Conservation (phyloP, 2,113 vertebrate genomes). For the Ramphastos sulfuratus region DNA sequence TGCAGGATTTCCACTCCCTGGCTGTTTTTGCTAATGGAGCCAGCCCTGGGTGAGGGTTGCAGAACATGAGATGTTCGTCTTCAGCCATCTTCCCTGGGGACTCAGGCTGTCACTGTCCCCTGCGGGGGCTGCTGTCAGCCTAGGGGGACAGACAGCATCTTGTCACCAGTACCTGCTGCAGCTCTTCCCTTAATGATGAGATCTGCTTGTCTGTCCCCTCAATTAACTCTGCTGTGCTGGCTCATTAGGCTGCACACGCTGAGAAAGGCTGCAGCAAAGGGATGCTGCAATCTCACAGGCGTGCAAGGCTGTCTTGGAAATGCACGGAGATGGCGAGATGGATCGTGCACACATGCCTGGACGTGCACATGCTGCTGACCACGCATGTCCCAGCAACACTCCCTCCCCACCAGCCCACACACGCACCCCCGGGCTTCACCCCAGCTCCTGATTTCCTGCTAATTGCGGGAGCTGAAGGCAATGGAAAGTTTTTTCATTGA, state of each 20-base stretch:
- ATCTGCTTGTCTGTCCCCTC: slow-evolving; percentile 5
- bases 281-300: slow-evolving; percentile 45
- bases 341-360: fast-evolving
- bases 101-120: slow-evolving; percentile 24
- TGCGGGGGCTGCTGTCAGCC: slow-evolving; percentile 24
- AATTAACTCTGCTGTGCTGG: slow-evolving; percentile 31
- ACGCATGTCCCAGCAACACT: neutral
- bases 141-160: slow-evolving; percentile 5
- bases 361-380: neutral
- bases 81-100: neutral
- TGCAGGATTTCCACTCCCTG: neutral
- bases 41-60: neutral
- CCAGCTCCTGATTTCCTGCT: neutral
- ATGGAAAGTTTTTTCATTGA: neutral
- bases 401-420: neutral
- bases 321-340: neutral
- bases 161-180: neutral
- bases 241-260: slow-evolving; percentile 34
- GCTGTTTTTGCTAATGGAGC: neutral
- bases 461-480: neutral
- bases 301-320: neutral
- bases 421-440: fast-evolving
- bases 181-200: neutral
- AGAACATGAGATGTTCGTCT: neutral
- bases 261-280: neutral